Base-by-base conservation (phyloP, 2,797 vertebrate species). In the Hipposideros larvatus region DNA sequence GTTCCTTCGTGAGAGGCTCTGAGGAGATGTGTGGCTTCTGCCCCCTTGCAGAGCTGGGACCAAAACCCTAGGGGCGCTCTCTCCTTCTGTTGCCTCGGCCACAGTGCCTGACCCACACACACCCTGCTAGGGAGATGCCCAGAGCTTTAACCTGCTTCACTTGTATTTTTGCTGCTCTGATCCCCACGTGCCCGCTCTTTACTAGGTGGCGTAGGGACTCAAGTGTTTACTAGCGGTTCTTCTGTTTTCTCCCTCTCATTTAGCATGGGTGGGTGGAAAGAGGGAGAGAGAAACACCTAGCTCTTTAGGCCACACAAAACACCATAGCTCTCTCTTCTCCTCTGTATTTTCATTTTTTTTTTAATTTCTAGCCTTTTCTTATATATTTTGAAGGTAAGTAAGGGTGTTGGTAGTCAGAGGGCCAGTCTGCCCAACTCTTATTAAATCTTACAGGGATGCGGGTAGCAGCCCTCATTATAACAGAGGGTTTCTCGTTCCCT, bases 181-280 rank as follows among this genome's bases (percentile, higher is more conserved):
- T 78, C 55, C 10, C 15, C 10, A 59, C 2, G 2, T 43, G 55
- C 26, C 11, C 19, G 15, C 34, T 65, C 11, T 83, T 83, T 34
- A 48, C 21, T 31, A 34, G 21, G 74, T 57, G n/a, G 34, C 7
- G 9, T 37, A 37, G 21, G 21, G 5, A 66, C 21, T 24, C 4
- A 7, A 46, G 5, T 11, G 7, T 14, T 48, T 31, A 24, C 21
- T 10, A n/a, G 19, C 3, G 0, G 1, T 59, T 73, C 24, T 74
- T 86, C 16, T 68, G 1, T 8, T 4, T 43, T 3, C 2, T 19
- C 3, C 7, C 1, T 7, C 5, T 53, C 5, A 57, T 57, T 34
- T 34, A 21, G 10, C 16, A 37, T 46, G 16, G 37, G 10, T 10
- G 3, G 46, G 2, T 14, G 4, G 10, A 7, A 26, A 73, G 7